These are phyloP conservation scores for Eublepharis macularius DNA, from an alignment of 2,113 vertebrate genomes.

Conservation along the genomic window DNA sequence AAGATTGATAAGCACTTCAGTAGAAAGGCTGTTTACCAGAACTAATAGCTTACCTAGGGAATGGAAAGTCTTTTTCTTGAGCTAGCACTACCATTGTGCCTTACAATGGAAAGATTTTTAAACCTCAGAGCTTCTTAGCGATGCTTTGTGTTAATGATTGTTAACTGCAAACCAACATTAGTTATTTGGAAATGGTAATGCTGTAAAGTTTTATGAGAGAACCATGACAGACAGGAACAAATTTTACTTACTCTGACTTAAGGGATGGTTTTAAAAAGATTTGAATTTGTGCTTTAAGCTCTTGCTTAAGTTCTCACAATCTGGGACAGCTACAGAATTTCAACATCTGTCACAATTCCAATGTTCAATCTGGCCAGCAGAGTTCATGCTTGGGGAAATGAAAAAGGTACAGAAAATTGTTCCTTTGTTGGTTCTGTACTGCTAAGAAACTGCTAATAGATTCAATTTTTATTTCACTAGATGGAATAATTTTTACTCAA, in stretches of 20 bases:
- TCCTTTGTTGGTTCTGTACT: not conserved
- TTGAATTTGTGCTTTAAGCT: slow-evolving; percentile 5
- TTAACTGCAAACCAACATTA: slow-evolving; percentile 41
- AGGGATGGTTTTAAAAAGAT: not conserved
- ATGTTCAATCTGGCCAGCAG: not conserved
- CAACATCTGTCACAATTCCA: not conserved
- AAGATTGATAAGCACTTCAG: not conserved
- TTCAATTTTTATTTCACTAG: not conserved
- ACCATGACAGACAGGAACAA: slow-evolving; percentile 15
- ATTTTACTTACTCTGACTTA: slow-evolving; percentile 11
- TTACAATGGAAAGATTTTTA: slow-evolving; percentile 15
- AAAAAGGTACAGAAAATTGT: not conserved
- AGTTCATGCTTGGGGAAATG: not conserved
- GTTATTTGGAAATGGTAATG: slow-evolving; percentile 26
- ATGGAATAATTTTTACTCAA: not conserved
- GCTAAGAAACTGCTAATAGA: not conserved
- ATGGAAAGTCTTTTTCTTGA: not conserved
- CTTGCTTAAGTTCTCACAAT: not conserved
- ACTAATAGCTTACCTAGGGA: slow-evolving; percentile 6
- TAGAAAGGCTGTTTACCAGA: not conserved
- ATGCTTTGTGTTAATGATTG: slow-evolving; percentile 22
- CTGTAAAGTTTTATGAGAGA: slow-evolving; percentile 33
- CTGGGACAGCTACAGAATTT: slow-evolving; percentile 17
- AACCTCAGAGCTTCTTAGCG: slow-evolving; percentile 15
- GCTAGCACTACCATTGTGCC: not conserved